These are phyloP conservation scores for Chrysocyon brachyurus DNA, from an alignment of 2,797 vertebrate species.

Conservation along the genomic window DNA sequence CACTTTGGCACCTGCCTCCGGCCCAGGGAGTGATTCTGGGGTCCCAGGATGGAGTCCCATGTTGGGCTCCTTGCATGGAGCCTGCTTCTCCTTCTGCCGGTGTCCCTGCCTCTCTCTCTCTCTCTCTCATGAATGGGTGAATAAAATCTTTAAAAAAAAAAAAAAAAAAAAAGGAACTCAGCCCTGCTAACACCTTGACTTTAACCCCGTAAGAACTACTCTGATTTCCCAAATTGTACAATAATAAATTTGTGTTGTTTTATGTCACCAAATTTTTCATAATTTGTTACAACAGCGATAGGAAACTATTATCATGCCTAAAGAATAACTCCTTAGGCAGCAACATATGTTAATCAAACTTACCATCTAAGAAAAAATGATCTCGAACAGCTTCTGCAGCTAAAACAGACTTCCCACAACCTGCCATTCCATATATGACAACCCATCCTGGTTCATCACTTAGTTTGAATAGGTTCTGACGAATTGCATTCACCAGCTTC, in stretches of 20 bases:
- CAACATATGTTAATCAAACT: conserved; percentile 1
- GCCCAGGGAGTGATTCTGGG: too few species aligned
- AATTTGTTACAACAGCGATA: conserved; percentile 26
- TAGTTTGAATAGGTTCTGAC: conserved; percentile 92
- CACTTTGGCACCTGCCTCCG: too few species aligned
- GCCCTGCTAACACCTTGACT: not conserved
- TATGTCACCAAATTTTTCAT: not conserved
- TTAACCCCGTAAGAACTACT: not conserved
- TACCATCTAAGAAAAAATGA: conserved; percentile 93
- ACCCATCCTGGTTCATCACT: conserved; percentile 94
- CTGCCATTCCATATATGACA: conserved; percentile 98
- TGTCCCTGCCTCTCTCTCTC: too few species aligned
- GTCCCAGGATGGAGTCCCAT: too few species aligned
- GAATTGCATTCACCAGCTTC: conserved; percentile 91
- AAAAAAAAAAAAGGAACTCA: not conserved
- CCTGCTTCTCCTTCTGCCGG: too few species aligned
- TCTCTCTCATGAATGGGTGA: too few species aligned
- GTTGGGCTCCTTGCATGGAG: too few species aligned
- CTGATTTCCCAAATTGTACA: not conserved
- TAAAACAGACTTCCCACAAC: conserved; percentile 98
- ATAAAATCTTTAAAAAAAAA: too few species aligned
- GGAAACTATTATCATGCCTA: conserved; percentile 13
- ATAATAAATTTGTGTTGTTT: not conserved
- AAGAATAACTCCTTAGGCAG: conserved; percentile 33
- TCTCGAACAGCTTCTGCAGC: conserved; percentile 96